phyloP scores from a whole-genome alignment of 2,888 invertebrate species.

The Erebia palarica region DNA sequence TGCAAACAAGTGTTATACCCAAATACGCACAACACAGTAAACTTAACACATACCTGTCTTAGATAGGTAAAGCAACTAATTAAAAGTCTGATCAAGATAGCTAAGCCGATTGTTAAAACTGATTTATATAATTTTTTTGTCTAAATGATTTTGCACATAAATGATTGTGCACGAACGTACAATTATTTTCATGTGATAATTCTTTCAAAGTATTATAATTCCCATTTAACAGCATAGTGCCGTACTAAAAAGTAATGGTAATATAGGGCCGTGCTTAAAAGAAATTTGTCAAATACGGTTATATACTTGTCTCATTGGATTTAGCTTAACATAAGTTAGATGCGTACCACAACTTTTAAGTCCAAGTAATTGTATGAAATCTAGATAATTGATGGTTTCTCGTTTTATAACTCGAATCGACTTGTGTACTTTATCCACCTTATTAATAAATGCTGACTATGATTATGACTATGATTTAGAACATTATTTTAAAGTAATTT shows the following conservation, averaged over 20 bases:
- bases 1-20: not conserved
- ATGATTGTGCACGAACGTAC: not conserved
- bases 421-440: not conserved
- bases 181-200: not conserved
- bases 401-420: not conserved
- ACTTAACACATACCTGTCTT: not conserved
- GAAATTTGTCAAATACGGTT: too few relatives aligned
- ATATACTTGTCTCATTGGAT: too few relatives aligned
- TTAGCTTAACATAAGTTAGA: too few relatives aligned
- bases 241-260: not conserved
- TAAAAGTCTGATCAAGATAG: not conserved
- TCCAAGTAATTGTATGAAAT: too few relatives aligned
- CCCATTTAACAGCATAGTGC: not conserved
- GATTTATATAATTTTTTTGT: not conserved
- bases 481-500: too few relatives aligned
- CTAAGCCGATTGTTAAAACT: not conserved
- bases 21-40: constrained; percentile 4
- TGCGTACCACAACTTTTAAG: too few relatives aligned
- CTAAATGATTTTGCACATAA: not conserved
- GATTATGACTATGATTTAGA: too few relatives aligned
- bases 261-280: too few relatives aligned
- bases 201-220: not conserved
- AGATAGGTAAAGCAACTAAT: not conserved
- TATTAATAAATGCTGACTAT: not conserved
- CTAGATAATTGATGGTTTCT: too few relatives aligned